Evolutionary conservation across 2,797 vertebrate genomes (phyloP).

Genomic region (Cyprinodon diabolis): DNA sequence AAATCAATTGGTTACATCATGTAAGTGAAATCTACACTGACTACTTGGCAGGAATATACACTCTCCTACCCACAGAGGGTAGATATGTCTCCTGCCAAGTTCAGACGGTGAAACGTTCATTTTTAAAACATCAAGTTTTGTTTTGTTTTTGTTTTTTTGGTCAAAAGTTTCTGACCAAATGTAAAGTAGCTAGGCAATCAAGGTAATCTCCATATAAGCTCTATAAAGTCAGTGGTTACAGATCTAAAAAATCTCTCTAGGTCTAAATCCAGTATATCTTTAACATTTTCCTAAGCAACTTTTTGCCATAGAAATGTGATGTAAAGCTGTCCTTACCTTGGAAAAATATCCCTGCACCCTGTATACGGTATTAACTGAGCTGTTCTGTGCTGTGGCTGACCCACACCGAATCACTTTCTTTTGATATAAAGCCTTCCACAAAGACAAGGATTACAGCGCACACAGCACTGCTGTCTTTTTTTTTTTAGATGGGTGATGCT

Average conservation of each 20-base stretch:
- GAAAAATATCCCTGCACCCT: not conserved
- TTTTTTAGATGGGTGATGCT: not conserved
- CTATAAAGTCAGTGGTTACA: not conserved
- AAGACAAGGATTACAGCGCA: slow-evolving; percentile 2
- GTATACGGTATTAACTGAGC: not conserved
- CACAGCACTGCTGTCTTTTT: not conserved
- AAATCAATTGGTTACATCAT: slow-evolving; percentile 12
- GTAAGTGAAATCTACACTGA: slow-evolving; percentile 7
- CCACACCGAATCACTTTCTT: slow-evolving; percentile 3
- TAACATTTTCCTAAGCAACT: not conserved
- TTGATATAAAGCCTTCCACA: slow-evolving; percentile 5
- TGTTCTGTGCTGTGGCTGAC: not conserved
- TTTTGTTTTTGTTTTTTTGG: not conserved
- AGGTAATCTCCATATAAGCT: not conserved
- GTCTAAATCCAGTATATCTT: not conserved
- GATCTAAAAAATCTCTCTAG: not conserved
- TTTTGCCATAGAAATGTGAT: not conserved
- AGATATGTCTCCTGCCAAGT: not conserved
- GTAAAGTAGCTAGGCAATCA: slow-evolving; percentile 7
- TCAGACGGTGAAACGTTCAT: slow-evolving; percentile 8
- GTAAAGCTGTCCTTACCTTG: not conserved
- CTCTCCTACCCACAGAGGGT: not conserved
- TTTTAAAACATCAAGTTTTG: slow-evolving; percentile 2
- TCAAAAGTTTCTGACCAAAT: slow-evolving; percentile 13
- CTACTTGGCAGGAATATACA: not conserved